phyloP scores from a whole-genome alignment of 2,113 vertebrate species.

The Sturnira hondurensis region DNA sequence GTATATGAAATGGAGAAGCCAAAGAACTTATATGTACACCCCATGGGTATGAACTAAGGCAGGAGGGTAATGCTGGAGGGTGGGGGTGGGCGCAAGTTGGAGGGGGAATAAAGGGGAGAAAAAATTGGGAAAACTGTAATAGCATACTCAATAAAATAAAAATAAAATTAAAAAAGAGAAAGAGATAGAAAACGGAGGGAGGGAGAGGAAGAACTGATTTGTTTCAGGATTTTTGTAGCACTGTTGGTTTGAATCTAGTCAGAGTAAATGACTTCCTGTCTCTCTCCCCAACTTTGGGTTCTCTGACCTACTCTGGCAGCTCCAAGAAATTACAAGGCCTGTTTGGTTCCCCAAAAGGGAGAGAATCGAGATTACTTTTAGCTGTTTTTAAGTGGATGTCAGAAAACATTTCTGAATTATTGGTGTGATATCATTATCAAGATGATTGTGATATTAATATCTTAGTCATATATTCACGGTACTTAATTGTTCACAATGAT shows the following conservation, averaged over 20 bases:
- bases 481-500: neutral
- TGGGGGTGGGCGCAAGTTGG: too few relatives aligned
- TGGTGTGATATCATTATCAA: neutral
- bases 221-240: neutral
- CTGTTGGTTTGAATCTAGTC: neutral
- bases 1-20: too few relatives aligned
- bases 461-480: slow-evolving; percentile 9
- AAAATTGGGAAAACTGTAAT: too few relatives aligned
- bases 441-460: neutral
- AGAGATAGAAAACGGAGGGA: neutral
- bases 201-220: neutral
- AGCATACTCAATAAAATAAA: neutral
- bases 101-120: neutral
- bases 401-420: slow-evolving; percentile 7
- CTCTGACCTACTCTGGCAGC: neutral
- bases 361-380: neutral
- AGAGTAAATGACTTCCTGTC: neutral
- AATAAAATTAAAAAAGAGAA: neutral
- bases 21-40: too few relatives aligned
- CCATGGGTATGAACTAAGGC: too few relatives aligned
- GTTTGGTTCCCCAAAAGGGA: neutral
- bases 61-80: too few relatives aligned
- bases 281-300: neutral
- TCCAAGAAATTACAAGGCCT: neutral
- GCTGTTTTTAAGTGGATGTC: neutral